Percentiles rank a stretch among this genome's conserved stretches.
phyloP scores from a whole-genome alignment of 2,113 vertebrate species.

The Orientallactaga bullata region DNA sequence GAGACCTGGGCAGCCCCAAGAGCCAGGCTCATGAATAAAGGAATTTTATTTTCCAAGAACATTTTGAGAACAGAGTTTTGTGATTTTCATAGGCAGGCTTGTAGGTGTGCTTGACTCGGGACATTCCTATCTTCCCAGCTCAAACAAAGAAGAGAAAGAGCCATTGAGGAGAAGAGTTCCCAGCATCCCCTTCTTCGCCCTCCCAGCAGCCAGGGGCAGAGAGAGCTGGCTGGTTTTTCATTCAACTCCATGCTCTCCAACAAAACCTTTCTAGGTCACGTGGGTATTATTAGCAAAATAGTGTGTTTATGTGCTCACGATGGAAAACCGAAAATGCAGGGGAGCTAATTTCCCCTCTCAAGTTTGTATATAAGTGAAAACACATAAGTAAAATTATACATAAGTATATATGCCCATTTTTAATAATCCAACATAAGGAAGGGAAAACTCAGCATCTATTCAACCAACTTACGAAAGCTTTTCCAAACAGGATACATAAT shows the following conservation, averaged over 20 bases:
- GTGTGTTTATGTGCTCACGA: not conserved
- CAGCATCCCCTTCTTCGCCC: not conserved
- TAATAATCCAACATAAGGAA: conserved; percentile 45
- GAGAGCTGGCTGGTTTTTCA: not conserved
- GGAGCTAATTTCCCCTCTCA: not conserved
- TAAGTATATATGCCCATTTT: not conserved
- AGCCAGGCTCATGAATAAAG: conserved; percentile 20
- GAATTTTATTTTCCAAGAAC: conserved; percentile 23
- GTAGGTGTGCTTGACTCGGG: not conserved
- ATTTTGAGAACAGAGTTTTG: conserved; percentile 40
- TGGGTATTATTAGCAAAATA: not conserved
- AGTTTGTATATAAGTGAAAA: conserved; percentile 5
- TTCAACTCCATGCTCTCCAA: not conserved
- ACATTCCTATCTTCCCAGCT: not conserved
- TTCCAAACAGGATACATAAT: conserved; percentile 48
- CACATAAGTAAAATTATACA: not conserved
- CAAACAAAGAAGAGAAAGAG: not conserved
- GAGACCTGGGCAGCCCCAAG: not conserved
- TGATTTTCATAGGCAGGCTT: not conserved
- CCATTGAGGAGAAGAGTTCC: not conserved
- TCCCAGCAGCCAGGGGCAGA: not conserved
- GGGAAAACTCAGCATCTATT: conserved; percentile 19
- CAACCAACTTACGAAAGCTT: conserved; percentile 44
- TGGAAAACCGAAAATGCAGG: not conserved
- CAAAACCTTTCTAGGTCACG: not conserved